Evolutionary conservation across 2,888 invertebrate species (phyloP).

Genomic region (Sthenelais limicola): DNA sequence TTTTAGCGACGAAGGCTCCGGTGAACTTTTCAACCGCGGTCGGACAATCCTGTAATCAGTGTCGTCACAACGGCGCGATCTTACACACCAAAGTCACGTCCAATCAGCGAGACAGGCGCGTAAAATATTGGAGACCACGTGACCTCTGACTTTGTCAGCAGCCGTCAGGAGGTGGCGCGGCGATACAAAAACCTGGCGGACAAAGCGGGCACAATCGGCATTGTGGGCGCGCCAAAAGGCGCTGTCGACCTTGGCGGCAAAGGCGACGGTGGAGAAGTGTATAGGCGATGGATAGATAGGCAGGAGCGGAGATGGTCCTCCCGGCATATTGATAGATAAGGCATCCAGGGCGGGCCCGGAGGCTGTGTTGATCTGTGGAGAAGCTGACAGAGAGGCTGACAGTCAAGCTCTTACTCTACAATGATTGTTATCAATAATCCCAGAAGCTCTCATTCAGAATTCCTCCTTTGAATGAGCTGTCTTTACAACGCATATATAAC

Average conservation of each 20-base stretch:
- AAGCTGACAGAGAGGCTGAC: no score
- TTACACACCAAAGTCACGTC: neutral
- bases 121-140: conserved; percentile 9
- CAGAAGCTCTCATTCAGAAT: no score
- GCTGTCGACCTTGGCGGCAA: conserved; percentile 35
- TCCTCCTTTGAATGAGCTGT: no score
- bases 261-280: conserved; percentile 25
- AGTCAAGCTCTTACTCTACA: no score
- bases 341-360: no score
- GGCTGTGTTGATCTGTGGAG: no score
- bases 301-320: neutral
- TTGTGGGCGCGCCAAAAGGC: conserved; percentile 22
- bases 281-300: conserved; percentile 30
- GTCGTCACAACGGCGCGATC: conserved; percentile 19
- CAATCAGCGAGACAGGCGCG: conserved; percentile 20
- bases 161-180: no score
- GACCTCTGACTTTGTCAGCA: conserved; percentile 24
- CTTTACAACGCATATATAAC: no score
- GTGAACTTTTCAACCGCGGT: no score
- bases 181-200: conserved; percentile 15
- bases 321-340: conserved; percentile 21
- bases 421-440: no score
- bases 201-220: conserved; percentile 35
- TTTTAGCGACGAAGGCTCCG: no score
- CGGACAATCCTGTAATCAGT: conserved; percentile 27